Evolutionary conservation across 92 coral and sea anemone genomes (phyloP).

Genomic region (Porites lobata): DNA sequence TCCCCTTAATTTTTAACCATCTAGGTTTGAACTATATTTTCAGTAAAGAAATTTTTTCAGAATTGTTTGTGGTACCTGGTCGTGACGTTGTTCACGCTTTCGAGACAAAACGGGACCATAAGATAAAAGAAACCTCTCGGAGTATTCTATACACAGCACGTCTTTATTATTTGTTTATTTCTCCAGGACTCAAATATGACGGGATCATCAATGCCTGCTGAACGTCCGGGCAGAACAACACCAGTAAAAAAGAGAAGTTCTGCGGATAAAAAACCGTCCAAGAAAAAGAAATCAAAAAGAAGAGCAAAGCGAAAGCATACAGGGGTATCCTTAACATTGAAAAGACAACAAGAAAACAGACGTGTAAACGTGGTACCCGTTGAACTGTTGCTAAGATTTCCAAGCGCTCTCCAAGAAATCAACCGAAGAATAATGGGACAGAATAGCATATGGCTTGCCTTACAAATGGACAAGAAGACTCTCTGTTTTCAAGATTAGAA

Average conservation of each 20-base stretch:
- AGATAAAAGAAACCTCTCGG: too few species aligned
- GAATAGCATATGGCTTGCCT: slow-evolving; percentile 32
- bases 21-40: too few species aligned
- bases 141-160: too few species aligned
- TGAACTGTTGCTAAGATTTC: slow-evolving; percentile 29
- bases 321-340: neutral
- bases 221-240: neutral
- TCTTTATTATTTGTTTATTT: neutral
- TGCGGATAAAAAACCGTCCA: neutral
- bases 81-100: too few species aligned
- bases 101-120: too few species aligned
- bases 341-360: neutral
- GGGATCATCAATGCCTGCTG: neutral
- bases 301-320: neutral
- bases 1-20: too few species aligned
- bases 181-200: neutral
- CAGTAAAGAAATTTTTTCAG: too few species aligned
- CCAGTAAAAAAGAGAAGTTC: neutral
- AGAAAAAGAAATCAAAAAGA: slow-evolving; percentile 8
- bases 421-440: slow-evolving; percentile 36
- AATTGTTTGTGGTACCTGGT: too few species aligned
- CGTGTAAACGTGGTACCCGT: slow-evolving; percentile 12
- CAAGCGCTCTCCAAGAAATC: slow-evolving; percentile 31
- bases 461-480: neutral
- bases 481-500: neutral